phyloP scores from a whole-genome alignment of 2,888 invertebrate species.

The Aphodius sticticus region DNA sequence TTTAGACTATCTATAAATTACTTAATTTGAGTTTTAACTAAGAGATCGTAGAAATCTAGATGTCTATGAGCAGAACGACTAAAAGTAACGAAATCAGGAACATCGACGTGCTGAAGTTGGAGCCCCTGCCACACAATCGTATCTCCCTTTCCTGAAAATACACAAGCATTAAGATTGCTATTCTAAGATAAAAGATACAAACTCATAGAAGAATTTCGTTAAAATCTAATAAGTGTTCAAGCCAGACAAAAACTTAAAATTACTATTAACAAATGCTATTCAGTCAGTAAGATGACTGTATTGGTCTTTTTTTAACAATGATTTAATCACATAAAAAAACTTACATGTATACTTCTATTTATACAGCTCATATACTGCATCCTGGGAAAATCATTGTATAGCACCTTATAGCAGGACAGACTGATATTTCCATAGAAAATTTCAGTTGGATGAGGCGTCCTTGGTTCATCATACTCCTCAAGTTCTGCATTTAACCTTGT shows the following conservation, averaged over 20 bases:
- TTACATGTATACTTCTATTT: conserved; percentile 77
- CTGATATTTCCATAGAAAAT: conserved; percentile 60
- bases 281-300: neutral
- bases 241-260: no score
- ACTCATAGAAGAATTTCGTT: no score
- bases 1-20: neutral
- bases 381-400: conserved; percentile 66
- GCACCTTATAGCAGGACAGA: conserved; percentile 55
- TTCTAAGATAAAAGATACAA: no score
- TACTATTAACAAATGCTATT: conserved; percentile 15
- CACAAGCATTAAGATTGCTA: no score
- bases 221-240: no score
- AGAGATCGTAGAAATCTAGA: neutral
- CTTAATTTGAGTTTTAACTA: neutral
- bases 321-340: conserved; percentile 46
- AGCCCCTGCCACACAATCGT: conserved; percentile 42
- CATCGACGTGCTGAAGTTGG: conserved; percentile 12
- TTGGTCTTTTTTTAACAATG: no score
- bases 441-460: conserved; percentile 51
- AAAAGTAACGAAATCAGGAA: neutral
- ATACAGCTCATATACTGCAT: conserved; percentile 79
- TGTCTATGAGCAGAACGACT: neutral
- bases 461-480: conserved; percentile 36
- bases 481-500: conserved; percentile 34
- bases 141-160: conserved; percentile 44